A percentile compares a stretch with the other conserved stretches of the same genome.
phyloP scores from a whole-genome alignment of 1,140 invertebrate genomes.

The Drosophila serrata region DNA sequence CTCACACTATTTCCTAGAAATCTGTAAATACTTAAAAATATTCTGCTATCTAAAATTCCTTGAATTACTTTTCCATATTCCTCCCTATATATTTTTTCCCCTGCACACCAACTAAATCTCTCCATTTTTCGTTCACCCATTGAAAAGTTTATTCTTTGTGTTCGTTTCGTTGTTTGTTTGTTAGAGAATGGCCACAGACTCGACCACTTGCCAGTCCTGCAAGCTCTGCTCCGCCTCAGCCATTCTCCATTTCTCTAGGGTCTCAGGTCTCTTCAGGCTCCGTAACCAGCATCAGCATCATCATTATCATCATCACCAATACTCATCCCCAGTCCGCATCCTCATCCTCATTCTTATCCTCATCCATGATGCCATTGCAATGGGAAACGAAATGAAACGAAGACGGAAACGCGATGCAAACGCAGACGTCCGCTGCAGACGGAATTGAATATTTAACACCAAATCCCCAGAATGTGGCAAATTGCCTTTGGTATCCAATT shows the following conservation, averaged over 20 bases:
- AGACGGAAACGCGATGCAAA: slow-evolving; percentile 60
- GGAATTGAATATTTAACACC: slow-evolving; percentile 65
- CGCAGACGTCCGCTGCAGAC: slow-evolving; percentile 64
- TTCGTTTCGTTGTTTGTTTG: slow-evolving; percentile 40
- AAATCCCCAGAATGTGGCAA: slow-evolving; percentile 59
- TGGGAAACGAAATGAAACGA: slow-evolving; percentile 52
- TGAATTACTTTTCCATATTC: slow-evolving; percentile 3
- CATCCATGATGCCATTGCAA: slow-evolving; percentile 39
- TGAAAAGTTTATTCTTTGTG: slow-evolving; percentile 48
- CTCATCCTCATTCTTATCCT: neutral
- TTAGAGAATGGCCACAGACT: slow-evolving; percentile 46
- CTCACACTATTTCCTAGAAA: too few relatives aligned
- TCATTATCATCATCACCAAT: slow-evolving; percentile 20
- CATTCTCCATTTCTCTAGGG: slow-evolving; percentile 13
- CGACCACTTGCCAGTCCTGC: slow-evolving; percentile 46
- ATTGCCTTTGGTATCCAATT: slow-evolving; percentile 65
- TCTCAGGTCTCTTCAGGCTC: slow-evolving; percentile 10
- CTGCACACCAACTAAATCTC: slow-evolving; percentile 15
- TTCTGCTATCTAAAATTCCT: neutral
- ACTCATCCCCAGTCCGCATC: neutral
- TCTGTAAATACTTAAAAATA: neutral
- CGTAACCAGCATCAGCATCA: slow-evolving; percentile 15
- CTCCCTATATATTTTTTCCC: neutral
- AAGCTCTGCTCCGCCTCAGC: slow-evolving; percentile 2
- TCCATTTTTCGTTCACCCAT: slow-evolving; percentile 21